Evolutionary conservation across 2,797 vertebrate genomes (phyloP).

Genomic region (Glossophaga mutica): DNA sequence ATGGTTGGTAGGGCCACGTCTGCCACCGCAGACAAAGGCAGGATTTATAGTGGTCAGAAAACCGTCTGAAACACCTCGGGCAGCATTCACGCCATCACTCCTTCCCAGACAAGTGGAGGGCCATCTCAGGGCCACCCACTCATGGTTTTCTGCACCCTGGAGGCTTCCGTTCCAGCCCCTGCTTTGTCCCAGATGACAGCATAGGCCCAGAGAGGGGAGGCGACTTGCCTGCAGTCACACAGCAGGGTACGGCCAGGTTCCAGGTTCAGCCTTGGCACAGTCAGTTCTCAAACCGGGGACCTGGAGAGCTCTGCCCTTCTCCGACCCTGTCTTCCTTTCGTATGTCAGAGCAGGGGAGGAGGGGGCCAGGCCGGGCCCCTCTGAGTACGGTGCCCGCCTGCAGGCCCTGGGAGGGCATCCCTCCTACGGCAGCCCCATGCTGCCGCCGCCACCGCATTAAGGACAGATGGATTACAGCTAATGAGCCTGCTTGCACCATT

Average conservation of each 20-base stretch:
- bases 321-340: background rate
- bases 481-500: conserved; percentile 76
- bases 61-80: background rate
- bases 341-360: background rate
- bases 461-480: conserved; percentile 78
- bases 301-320: background rate
- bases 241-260: background rate
- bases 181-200: no score
- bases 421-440: conserved; percentile 16
- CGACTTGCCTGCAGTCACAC: background rate
- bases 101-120: background rate
- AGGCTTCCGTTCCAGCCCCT: background rate
- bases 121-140: background rate
- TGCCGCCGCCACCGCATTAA: conserved; percentile 3
- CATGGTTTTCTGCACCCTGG: rapidly evolving
- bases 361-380: background rate
- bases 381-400: background rate
- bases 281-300: background rate
- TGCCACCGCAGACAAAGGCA: background rate
- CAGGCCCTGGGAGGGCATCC: conserved; percentile 40
- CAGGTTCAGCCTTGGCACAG: background rate
- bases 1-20: background rate
- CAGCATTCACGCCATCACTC: background rate
- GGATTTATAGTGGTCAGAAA: background rate
- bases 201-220: background rate